A percentile compares a stretch with the other conserved stretches of the same genome.
These are phyloP conservation scores for Saguinus imperator DNA, from an alignment of 2,113 vertebrate genomes.

Conservation along the genomic window DNA sequence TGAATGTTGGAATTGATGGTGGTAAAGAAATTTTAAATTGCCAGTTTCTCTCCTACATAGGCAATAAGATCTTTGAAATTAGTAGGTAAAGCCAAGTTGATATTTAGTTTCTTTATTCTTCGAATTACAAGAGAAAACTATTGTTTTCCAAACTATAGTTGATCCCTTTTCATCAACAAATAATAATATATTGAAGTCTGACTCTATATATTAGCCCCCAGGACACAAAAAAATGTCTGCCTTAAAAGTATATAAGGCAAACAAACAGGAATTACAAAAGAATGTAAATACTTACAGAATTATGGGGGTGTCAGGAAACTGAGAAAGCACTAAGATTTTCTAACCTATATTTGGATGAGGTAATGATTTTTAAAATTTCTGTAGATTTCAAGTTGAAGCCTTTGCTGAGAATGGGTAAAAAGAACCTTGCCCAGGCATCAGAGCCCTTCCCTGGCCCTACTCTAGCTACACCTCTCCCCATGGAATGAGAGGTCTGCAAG, in stretches of 20 bases:
- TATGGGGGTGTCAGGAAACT: background rate
- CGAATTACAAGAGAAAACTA: background rate
- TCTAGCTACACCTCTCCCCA: background rate
- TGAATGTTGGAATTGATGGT: background rate
- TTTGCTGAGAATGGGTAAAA: background rate
- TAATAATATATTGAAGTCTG: background rate
- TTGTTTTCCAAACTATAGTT: background rate
- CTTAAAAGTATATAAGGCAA: background rate
- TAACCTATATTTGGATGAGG: background rate
- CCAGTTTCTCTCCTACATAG: background rate
- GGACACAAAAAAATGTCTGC: background rate
- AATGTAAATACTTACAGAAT: background rate
- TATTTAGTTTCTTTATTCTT: background rate
- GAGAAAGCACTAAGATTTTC: background rate
- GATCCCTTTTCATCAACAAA: background rate
- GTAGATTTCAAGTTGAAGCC: background rate
- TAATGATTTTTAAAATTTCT: background rate
- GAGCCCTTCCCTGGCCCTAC: background rate
- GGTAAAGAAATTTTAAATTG: constrained; percentile 5
- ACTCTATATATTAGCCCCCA: background rate
- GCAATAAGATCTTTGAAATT: background rate
- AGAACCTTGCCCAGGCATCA: background rate
- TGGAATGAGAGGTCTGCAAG: background rate
- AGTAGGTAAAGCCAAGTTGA: background rate
- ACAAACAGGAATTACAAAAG: background rate